Evolutionary conservation across 2,113 vertebrate species (phyloP), one percentile per base, ranked within the genome.

Genomic region (Semnornis frantzii): DNA sequence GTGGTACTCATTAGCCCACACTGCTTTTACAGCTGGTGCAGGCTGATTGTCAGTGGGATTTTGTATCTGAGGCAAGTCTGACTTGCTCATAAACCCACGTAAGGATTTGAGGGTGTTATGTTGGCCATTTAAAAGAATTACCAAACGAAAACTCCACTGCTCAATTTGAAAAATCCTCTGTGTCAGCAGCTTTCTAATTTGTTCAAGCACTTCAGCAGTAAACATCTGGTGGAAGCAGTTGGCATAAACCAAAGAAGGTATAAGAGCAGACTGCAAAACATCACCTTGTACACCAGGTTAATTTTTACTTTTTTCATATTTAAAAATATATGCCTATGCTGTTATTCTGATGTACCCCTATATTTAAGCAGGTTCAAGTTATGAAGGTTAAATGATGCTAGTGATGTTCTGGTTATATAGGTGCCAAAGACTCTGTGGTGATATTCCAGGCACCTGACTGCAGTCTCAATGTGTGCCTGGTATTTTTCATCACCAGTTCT

Each of bases 111-210:
- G 54, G 17, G 15, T 54, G 33, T 81, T 71, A 34, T 1, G 1
- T 5, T 20, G 34, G 64, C n/a, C n/a, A 33, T 75, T 78, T 65
- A n/a, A 86, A 84, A 58, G 55, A 88, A 57, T 75, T n/a, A 39
- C 24, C 63, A 46, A 72, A 69, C 65, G 60, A 72, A 96, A 89
- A 73, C 27, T 50, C 48, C 59, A 48, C 37, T 76, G 70, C 46
- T 90, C 27, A 27, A 5, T 72, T 84, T 65, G 66, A 86, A 88
- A 78, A 90, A 65, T 52, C n/a, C 44, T 14, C 21, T 16, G 30
- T 84, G 62, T 44, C 13, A 46, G 65, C 28, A 92, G 27, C 34
- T 81, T 86, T 87, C n/a, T 71, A 23, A 83, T 88, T 73, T 69
- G 33, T 66, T 62, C 46, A 59, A 52, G 24, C 27, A 62, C 25